Base-by-base conservation (phyloP, 2,113 vertebrate species). In the Baryphthengus martii region DNA sequence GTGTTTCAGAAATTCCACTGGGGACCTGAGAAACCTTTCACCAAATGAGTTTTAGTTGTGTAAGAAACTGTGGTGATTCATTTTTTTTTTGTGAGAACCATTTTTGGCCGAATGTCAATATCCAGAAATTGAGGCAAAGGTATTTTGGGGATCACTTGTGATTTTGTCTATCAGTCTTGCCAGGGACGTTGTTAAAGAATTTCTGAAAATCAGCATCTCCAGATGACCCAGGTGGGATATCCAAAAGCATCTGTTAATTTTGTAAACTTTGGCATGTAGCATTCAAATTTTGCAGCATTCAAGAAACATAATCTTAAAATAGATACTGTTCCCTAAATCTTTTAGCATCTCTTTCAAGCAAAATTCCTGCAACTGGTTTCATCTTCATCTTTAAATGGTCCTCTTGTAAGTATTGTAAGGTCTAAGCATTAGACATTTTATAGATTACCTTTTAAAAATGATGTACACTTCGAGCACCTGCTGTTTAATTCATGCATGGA, bases 401-500 rank as follows among this genome's bases (percentile, higher is more conserved):
- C 20, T 88, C 33, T 28, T 61, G 17, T 26, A 39, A 52, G 21
- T 35, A 53, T 70, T 87, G 77, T 56, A 68, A 85, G 56, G 29
- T 78, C n/a, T 63, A 9, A 10, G 20, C 88, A 63, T 63, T 65
- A 77, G 50, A 42, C 29, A 39, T 86, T 82, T 74, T 67, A 81
- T 28, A 55, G 68, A 90, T 50, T n/a, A 29, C 6, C 5, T 82
- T 50, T 91, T 89, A 40, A 9, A 84, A 85, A 73, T 89, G 0
- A 82, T 83, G 40, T 76, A 28, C 29, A 28, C 10, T 73, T 52
- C 56, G 72, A 74, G n/a, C 25, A 24, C 66, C 58, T 45, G 35
- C 45, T 93, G 62, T 71, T 96, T 91, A 88, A 88, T 90, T 95
- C 85, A 77, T 52, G 16, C 45, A 86, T 39, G 66, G 39, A 39